Base-by-base conservation (phyloP, 2,888 invertebrate genomes). In the Cephonodes hylas region DNA sequence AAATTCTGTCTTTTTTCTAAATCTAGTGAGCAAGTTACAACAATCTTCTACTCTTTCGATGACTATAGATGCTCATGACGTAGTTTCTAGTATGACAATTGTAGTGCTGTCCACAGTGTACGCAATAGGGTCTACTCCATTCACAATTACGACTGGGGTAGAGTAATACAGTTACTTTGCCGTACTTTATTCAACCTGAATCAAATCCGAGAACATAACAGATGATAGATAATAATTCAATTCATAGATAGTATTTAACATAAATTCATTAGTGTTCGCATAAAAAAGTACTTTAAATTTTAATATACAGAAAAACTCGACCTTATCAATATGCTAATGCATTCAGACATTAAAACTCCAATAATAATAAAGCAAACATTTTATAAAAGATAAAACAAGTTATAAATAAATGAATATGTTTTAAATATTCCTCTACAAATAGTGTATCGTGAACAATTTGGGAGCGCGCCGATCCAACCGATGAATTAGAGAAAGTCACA, bases 401-500 rank as follows among this genome's bases (percentile, higher is more conserved):
- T 38, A 38, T 38, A 38, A 38, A 38, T 38, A 38, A 38, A 38
- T 34, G 8, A 10, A 38, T 38, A 38, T 38, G n/a, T 38, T 4
- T 13, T 38, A 38, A n/a, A 38, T 13, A n/a, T 38, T 38, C n/a
- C 38, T 38, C 38, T 38, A 38, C 38, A 4, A 38, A n/a, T 38
- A 38, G n/a, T n/a, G n/a, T n/a, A 38, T 38, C 38, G 38, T n/a
- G 3, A 18, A 44, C 44, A 44, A 44, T 44, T 44, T 44, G 27
- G 53, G 53, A 31, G 27, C 53, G 27, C 18, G 27, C 25, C 48
- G 53, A 53, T 53, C 31, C 53, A 10, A 46, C 31, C 53, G 31
- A 53, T 53, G 53, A 53, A 53, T 53, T 53, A 53, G 53, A 53
- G 53, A 53, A 53, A 53, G 53, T 31, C 53, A 53, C 31, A 53